phyloP scores from a whole-genome alignment of 2,797 vertebrate species.

The Danio jaintianensis region DNA sequence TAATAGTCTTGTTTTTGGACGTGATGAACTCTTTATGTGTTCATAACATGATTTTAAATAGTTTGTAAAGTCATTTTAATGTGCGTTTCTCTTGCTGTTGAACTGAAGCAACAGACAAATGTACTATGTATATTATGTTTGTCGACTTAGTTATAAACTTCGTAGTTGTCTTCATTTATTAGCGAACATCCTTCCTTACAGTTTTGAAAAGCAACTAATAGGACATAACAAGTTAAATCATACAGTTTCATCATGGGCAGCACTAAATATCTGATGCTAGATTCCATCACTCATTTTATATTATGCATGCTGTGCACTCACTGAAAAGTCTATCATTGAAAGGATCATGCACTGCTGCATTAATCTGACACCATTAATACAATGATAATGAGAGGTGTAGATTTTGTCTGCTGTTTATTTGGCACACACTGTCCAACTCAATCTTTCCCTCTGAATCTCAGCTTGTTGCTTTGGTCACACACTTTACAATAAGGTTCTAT shows the following conservation, averaged over 20 bases:
- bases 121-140: background rate
- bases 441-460: background rate
- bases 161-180: background rate
- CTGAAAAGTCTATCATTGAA: background rate
- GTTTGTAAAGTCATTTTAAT: background rate
- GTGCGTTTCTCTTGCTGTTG: background rate
- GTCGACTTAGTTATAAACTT: background rate
- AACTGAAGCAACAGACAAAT: background rate
- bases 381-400: background rate
- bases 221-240: background rate
- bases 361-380: constrained; percentile 1
- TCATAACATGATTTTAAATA: background rate
- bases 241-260: background rate
- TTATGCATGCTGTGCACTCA: background rate
- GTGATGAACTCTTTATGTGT: background rate
- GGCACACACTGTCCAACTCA: background rate
- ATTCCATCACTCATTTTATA: no score
- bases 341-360: background rate
- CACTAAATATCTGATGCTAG: background rate
- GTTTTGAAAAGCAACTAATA: constrained; percentile 1
- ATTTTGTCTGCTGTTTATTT: background rate
- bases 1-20: background rate
- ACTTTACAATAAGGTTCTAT: no score
- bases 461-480: background rate
- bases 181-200: background rate